Conservation (phyloP, 2,888 invertebrate genomes). For the Holacanthella duospinosa region DNA sequence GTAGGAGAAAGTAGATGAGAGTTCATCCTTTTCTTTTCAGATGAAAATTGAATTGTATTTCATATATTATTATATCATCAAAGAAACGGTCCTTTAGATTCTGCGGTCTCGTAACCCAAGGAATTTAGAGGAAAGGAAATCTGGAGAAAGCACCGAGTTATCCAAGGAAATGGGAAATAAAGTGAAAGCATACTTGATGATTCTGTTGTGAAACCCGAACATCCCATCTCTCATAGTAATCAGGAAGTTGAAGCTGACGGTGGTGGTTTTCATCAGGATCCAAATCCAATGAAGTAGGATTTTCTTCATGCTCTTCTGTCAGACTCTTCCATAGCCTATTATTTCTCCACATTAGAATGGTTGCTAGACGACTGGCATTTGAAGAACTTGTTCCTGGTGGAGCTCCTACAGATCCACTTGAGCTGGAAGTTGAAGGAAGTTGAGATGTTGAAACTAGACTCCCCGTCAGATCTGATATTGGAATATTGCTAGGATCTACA, state of each 20-base stretch:
- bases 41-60: not conserved
- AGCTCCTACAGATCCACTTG: not conserved
- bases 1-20: not conserved
- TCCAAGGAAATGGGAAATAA: slow-evolving; percentile 1
- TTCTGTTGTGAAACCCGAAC: slow-evolving; percentile 27
- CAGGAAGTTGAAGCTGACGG: slow-evolving; percentile 1
- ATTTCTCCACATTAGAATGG: slow-evolving; percentile 36
- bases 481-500: not conserved
- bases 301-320: slow-evolving; percentile 34
- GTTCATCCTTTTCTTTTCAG: not conserved
- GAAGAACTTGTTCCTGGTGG: slow-evolving; percentile 10
- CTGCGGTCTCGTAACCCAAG: not conserved
- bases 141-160: not conserved
- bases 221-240: slow-evolving; percentile 24
- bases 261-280: not conserved
- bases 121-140: not conserved
- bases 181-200: slow-evolving; percentile 26
- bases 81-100: not conserved
- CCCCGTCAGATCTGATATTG: not conserved
- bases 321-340: slow-evolving; percentile 37
- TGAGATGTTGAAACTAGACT: not conserved
- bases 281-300: slow-evolving; percentile 7
- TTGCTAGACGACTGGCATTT: slow-evolving; percentile 26
- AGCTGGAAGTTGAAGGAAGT: not conserved
- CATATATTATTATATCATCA: not conserved